Evolutionary conservation across 2,888 invertebrate species (phyloP), one percentile per base, ranked within the genome.

Genomic region (Apamea sordens): DNA sequence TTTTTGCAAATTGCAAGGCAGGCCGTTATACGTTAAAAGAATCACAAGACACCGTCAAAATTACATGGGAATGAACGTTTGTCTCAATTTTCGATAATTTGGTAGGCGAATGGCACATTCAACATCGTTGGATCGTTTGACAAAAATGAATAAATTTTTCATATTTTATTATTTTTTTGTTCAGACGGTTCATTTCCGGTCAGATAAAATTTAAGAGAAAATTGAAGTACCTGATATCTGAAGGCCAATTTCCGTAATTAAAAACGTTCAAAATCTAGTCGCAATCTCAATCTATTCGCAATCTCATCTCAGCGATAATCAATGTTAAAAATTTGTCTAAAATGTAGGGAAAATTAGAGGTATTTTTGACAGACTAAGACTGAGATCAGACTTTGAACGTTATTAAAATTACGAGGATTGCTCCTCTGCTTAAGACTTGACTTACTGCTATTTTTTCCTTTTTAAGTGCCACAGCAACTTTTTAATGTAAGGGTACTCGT

Each of bases 401-500:
- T 7, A 0, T 36, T 41, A 41, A 41, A 41, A 41, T 41, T 7
- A 41, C 41, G 41, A 41, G 7, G 41, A 41, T 41, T 41, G 41
- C 41, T 41, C 41, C 41, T 59, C n/a, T 59, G n/a, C n/a, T 59
- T 59, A 8, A 1, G 5, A 65, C 15, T 77, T 61, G 53, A 41
- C 1, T 67, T 56, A 24, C 78, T 77, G 67, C 2, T 47, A 1
- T 11, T 2, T 0, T 10, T 15, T 44, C 5, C 7, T 13, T 18
- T 18, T 21, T 67, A 21, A 10, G 61, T 63, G 24, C 41, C 6
- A 47, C 56, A 73, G 28, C n/a, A 80, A 85, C 80, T 83, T 85
- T 74, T 83, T 70, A 73, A 73, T 73, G 50, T 79, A 70, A 74
- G 72, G 24, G 44, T 73, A 50, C 61, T 80, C 44, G 41, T 75